Conservation (phyloP, 2,888 invertebrate genomes). For the Agonopterix subpropinquella region DNA sequence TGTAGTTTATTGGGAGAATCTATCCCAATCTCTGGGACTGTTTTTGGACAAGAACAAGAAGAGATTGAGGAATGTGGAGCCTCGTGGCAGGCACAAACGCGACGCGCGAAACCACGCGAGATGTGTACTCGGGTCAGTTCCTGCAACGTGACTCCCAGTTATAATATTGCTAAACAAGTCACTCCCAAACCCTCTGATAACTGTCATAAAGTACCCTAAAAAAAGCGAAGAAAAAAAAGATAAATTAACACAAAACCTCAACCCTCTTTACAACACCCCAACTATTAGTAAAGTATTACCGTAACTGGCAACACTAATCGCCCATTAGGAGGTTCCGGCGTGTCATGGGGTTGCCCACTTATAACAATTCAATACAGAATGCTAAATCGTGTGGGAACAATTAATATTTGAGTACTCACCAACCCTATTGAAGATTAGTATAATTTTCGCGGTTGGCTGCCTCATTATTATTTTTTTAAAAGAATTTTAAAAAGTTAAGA, state of each 20-base stretch:
- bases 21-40: too few species aligned
- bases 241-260: slow-evolving; percentile 1
- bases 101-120: too few species aligned
- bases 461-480: neutral
- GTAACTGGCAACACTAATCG: slow-evolving; percentile 72
- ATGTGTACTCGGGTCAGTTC: too few species aligned
- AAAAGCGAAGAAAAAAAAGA: neutral
- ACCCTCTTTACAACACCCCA: slow-evolving; percentile 46
- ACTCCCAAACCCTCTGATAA: too few species aligned
- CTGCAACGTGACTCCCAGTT: too few species aligned
- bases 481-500: neutral
- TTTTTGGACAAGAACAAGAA: too few species aligned
- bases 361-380: slow-evolving; percentile 24
- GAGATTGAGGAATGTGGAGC: too few species aligned
- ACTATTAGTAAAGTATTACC: slow-evolving; percentile 64
- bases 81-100: too few species aligned
- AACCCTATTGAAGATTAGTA: neutral
- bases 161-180: too few species aligned
- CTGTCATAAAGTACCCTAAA: too few species aligned
- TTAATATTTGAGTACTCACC: slow-evolving; percentile 10
- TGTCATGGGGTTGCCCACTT: slow-evolving; percentile 29
- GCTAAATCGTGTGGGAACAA: slow-evolving; percentile 35
- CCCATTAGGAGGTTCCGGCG: slow-evolving; percentile 64
- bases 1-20: too few species aligned
- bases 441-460: too few species aligned